These are phyloP conservation scores for Tetranychus urticae DNA, from an alignment of 1,140 invertebrate species.

Conservation along the genomic window DNA sequence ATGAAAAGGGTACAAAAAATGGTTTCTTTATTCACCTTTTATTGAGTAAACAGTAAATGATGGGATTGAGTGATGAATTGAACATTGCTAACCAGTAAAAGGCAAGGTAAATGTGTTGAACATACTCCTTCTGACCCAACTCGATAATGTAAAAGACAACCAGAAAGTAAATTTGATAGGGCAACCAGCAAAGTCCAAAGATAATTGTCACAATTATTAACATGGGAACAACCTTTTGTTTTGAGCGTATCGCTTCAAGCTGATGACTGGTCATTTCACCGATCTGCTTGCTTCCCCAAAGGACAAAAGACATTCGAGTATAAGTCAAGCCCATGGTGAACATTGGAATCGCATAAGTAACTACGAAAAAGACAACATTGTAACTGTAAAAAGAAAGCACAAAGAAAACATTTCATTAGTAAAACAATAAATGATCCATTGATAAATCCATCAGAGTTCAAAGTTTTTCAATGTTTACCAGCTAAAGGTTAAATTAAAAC, in stretches of 20 bases:
- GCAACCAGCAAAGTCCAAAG: slow-evolving; percentile 53
- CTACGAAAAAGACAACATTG: slow-evolving; percentile 58
- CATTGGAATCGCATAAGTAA: slow-evolving; percentile 85
- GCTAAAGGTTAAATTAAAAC: too few species aligned
- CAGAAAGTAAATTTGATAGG: slow-evolving; percentile 73
- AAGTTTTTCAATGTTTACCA: too few species aligned
- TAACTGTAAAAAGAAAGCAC: slow-evolving; percentile 35
- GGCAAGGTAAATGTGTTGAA: slow-evolving; percentile 69
- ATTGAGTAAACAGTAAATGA: slow-evolving; percentile 89
- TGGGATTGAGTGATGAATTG: slow-evolving; percentile 83
- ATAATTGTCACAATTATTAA: slow-evolving; percentile 56
- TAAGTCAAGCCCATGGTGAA: slow-evolving; percentile 77
- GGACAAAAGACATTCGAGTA: slow-evolving; percentile 50
- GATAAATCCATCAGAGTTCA: too few species aligned
- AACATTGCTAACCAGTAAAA: slow-evolving; percentile 90
- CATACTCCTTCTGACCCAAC: slow-evolving; percentile 42
- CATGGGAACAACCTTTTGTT: slow-evolving; percentile 75
- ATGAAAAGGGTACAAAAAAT: too few species aligned
- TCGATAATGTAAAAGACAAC: slow-evolving; percentile 51
- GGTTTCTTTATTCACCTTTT: slow-evolving; percentile 34
- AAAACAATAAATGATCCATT: too few species aligned
- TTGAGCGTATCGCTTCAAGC: slow-evolving; percentile 57
- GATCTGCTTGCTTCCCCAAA: slow-evolving; percentile 67
- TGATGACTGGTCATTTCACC: slow-evolving; percentile 65
- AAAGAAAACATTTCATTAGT: background rate